phyloP scores from a whole-genome alignment of 1,140 invertebrate genomes.

The Zaprionus africanus region DNA sequence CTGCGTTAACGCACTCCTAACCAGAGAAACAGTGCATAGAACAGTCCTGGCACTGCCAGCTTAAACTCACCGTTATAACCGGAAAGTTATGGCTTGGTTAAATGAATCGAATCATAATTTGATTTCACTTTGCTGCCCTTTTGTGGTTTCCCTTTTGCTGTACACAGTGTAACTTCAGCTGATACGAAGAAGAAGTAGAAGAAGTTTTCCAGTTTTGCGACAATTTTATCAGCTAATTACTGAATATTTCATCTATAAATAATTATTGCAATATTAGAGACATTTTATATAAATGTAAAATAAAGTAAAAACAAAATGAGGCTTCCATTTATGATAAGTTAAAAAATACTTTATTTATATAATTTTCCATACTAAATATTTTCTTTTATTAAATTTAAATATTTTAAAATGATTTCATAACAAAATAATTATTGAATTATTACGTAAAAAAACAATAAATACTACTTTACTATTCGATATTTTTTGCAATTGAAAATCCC shows the following conservation, averaged over 20 bases:
- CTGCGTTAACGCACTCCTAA: slow-evolving; percentile 34
- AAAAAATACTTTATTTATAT: background rate
- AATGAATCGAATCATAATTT: slow-evolving; percentile 31
- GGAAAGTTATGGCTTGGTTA: slow-evolving; percentile 21
- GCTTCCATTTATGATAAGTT: too few species aligned
- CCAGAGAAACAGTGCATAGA: slow-evolving; percentile 10
- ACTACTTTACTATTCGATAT: background rate
- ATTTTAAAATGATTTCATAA: background rate
- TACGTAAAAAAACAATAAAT: too few species aligned
- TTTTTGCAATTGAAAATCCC: too few species aligned
- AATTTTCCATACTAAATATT: background rate
- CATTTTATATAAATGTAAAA: too few species aligned
- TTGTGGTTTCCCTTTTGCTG: background rate
- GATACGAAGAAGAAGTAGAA: background rate
- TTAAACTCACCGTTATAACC: slow-evolving; percentile 23
- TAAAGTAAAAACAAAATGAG: too few species aligned
- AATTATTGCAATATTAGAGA: too few species aligned
- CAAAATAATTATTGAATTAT: too few species aligned
- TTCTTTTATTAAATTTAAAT: too few species aligned
- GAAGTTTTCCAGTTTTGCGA: background rate
- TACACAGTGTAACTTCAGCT: background rate
- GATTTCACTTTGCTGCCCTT: background rate
- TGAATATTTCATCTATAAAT: too few species aligned
- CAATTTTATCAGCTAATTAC: background rate
- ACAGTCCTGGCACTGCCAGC: background rate